Evolutionary conservation across 1,140 invertebrate genomes (phyloP), one percentile per base, ranked within the genome.

Genomic region (Odontomachus brunneus): DNA sequence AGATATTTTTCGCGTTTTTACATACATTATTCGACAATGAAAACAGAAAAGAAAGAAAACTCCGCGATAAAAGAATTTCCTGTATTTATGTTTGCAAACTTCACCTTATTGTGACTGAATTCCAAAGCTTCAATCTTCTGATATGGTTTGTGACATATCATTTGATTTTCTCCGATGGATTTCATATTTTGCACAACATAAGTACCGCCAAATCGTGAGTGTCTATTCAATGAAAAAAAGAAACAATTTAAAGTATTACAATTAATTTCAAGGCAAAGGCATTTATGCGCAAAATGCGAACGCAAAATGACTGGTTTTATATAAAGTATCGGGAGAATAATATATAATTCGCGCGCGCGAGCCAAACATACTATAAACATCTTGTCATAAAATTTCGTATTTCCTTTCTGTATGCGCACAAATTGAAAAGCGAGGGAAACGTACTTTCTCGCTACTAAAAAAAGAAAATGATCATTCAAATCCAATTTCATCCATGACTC

Each of bases 121-220:
- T 97, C 95, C 62, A 99, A 93, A 24, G 96, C 95, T 26, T 97
- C 95, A 57, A 97, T 95, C 87, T 97, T 96, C 84, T 96, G 95
- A 49, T 98, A 94, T 1, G 98, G 96, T 92, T 98, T 97, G 91
- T 99, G 97, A 91, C 96, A 97, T 85, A 99, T 97, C 62, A 99
- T 92, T 60, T 94, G 92, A 83, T 97, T 97, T 73, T 99, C 97
- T 85, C 97, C 98, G 87, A 99, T 97, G 14, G 98, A 98, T 93
- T 99, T 99, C 95, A 99, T 96, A 91, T 99, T 98, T 91, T 97
- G 96, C 2, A 99, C 96, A 1, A 97, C 96, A 94, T 96, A 99
- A 14, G 98, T 99, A 44, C 98, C 98, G 22, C 98, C 98, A 93
- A 99, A 99, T 86, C 97, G 95, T 0, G 98, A 99, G 94, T 99